Evolutionary conservation across 92 coral and sea anemone species (phyloP), one percentile per base, ranked within the genome.

Genomic region (Palythoa heliodiscus): DNA sequence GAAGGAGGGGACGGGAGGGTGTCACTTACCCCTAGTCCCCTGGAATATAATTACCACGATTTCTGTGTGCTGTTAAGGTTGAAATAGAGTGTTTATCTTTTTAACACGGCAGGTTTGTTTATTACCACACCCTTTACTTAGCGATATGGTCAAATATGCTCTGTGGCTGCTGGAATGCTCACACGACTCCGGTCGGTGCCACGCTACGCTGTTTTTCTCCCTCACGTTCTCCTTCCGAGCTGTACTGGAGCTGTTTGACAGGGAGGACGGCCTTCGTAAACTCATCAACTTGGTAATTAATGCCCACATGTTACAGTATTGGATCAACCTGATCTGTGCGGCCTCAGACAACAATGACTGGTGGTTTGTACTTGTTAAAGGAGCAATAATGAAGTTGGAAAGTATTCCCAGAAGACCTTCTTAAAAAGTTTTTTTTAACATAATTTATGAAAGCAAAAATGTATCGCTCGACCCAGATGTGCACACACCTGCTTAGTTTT

Each of bases 161-260:
- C 64, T 97, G 77, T 97, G 99, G 99, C 76, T 97, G 70, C 82
- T 97, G 50, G 99, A 94, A 80, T 97, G 99, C 52, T 94, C 99
- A 0, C 99, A 97, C 80, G 94, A 94, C 75, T 97, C 99, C 0
- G 99, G 99, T 4, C 93, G 94, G 67, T 94, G 97, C 86, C 99
- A 97, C 55, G 99, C 99, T 3, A 96, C 99, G 4, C 92, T 96
- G 25, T 96, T 96, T 72, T 96, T 96, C 91, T 94, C 98, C 1
- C 96, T 94, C 25, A 94, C 99, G 1, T 95, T 95, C 74, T 86
- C 98, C 20, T 94, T 95, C 70, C 95, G 98, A 79, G 99, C 99
- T 74, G 98, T 96, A 29, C 82, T 96, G 85, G 96, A 89, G 78
- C 76, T 96, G 53, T 96, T 96, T 90, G 99, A 96, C 68, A 87